Conservation (phyloP, 2,113 vertebrate genomes). For the Podarcis raffonei region DNA sequence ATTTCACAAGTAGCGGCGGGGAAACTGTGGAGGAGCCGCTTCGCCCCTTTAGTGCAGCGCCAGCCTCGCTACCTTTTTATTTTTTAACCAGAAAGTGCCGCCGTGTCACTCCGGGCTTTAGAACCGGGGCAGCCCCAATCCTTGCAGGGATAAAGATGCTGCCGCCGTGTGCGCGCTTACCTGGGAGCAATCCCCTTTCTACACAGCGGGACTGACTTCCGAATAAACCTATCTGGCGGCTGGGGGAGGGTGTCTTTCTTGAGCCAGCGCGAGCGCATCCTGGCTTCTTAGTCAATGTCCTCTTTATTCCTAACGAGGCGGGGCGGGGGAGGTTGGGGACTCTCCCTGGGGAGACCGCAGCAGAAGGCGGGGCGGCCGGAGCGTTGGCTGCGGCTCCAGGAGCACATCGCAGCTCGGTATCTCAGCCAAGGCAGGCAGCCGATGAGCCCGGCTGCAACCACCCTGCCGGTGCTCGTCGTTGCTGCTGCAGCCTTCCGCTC, state of each 20-base stretch:
- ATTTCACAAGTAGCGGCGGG: too few relatives aligned
- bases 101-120: not conserved
- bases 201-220: not conserved
- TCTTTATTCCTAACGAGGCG: not conserved
- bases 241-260: not conserved
- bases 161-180: not conserved
- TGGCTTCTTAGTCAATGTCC: not conserved
- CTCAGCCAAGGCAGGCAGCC: constrained; percentile 1
- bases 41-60: too few relatives aligned
- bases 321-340: not conserved
- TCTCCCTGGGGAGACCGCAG: not conserved
- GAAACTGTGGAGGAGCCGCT: not conserved
- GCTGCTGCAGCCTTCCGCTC: constrained; percentile 32
- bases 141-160: not conserved
- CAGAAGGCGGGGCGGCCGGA: not conserved
- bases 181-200: not conserved
- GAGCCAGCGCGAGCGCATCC: not conserved
- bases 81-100: not conserved
- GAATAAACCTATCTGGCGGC: too few relatives aligned
- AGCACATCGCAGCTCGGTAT: not conserved
- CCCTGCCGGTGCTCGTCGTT: constrained; percentile 27
- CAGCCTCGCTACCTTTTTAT: too few relatives aligned
- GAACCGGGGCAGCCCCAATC: not conserved
- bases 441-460: constrained; percentile 33
- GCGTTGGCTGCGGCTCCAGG: not conserved